Conservation (phyloP, 2,113 vertebrate genomes). For the Epinephelus lanceolatus region DNA sequence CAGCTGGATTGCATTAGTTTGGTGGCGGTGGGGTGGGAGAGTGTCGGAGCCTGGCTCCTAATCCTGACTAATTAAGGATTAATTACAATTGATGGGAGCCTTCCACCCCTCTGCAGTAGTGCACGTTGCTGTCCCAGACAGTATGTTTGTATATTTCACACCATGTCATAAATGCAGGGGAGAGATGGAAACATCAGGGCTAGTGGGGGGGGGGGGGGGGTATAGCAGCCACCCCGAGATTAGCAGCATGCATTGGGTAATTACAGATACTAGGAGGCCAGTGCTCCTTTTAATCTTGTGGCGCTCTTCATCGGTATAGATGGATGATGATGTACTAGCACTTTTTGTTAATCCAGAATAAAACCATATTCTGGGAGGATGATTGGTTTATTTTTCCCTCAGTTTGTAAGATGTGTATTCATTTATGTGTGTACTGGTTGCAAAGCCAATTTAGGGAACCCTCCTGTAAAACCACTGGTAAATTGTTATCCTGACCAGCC, state of each 20-base stretch:
- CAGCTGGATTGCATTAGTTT: constrained; percentile 82
- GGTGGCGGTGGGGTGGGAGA: constrained; percentile 74
- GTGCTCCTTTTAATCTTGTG: background rate
- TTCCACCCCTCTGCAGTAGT: constrained; percentile 77
- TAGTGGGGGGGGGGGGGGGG: constrained; percentile 25
- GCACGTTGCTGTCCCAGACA: constrained; percentile 67
- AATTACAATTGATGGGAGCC: constrained; percentile 88
- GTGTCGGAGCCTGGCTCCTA: constrained; percentile 78
- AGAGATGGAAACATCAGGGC: constrained; percentile 70
- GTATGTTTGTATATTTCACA: constrained; percentile 75
- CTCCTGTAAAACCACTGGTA: constrained; percentile 4
- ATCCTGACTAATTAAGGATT: constrained; percentile 89
- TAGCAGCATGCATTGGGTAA: constrained; percentile 40
- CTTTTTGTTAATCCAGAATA: constrained; percentile 55
- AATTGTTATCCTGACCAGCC: constrained; percentile 28
- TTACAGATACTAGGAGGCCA: constrained; percentile 19
- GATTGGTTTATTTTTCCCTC: constrained; percentile 23
- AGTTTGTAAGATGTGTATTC: background rate
- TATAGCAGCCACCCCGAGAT: constrained; percentile 14
- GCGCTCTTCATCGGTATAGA: constrained; percentile 18
- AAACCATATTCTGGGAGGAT: constrained; percentile 15
- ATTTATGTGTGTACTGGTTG: background rate
- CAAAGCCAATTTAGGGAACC: background rate
- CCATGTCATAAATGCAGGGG: constrained; percentile 72
- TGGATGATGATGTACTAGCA: constrained; percentile 18